These are phyloP conservation scores for Eurystomus glaucurus DNA, from an alignment of 2,797 vertebrate species.

Conservation along the genomic window DNA sequence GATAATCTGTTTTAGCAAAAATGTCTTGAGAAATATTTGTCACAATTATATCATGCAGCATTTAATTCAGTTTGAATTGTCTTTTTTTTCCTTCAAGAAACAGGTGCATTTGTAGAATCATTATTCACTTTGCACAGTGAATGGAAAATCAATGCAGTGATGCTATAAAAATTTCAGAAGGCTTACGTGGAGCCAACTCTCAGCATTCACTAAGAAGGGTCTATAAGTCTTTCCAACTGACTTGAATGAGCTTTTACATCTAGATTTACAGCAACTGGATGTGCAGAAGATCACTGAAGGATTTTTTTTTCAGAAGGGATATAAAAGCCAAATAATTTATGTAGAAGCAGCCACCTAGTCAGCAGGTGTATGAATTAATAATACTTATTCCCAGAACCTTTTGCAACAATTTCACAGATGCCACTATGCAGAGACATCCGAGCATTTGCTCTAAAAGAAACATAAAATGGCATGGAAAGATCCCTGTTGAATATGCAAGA, in stretches of 20 bases:
- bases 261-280: not conserved
- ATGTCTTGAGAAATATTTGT: constrained; percentile 34
- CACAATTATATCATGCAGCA: not conserved
- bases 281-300: not conserved
- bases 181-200: not conserved
- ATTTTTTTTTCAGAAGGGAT: not conserved
- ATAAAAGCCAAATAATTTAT: constrained; percentile 12
- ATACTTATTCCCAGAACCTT: not conserved
- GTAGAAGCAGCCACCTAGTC: not conserved
- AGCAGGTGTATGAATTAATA: constrained; percentile 17
- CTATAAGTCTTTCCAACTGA: not conserved
- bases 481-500: not conserved
- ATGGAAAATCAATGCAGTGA: constrained; percentile 46
- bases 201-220: not conserved
- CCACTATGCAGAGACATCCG: not conserved
- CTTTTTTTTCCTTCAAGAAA: not conserved
- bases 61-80: not conserved
- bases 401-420: not conserved
- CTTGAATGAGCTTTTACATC: not conserved
- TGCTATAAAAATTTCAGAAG: constrained; percentile 24
- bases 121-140: constrained; percentile 32
- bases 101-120: constrained; percentile 17
- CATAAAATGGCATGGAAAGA: constrained; percentile 6
- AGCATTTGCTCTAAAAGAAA: constrained; percentile 36
- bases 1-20: not conserved